Percentiles rank a stretch among this genome's conserved stretches.
These are phyloP conservation scores for Megastigmus dorsalis DNA, from an alignment of 2,888 invertebrate species.

Conservation along the genomic window DNA sequence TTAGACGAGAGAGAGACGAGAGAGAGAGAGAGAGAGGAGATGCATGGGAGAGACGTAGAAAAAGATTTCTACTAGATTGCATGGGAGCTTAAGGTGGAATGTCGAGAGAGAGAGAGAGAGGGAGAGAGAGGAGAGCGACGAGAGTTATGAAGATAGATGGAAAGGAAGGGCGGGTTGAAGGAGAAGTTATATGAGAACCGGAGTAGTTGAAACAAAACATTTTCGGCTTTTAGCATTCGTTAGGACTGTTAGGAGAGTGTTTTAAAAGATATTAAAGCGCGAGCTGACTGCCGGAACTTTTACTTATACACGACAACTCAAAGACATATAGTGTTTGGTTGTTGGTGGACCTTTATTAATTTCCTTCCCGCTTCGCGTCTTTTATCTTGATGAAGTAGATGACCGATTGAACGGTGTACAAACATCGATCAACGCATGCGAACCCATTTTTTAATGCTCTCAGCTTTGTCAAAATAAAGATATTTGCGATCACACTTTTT, in stretches of 20 bases:
- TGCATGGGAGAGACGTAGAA: not conserved
- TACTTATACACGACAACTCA: too few species aligned
- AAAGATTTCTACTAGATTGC: conserved; percentile 33
- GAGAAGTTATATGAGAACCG: not conserved
- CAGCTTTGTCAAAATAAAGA: too few species aligned
- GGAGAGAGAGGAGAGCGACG: not conserved
- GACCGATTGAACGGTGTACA: too few species aligned
- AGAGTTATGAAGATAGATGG: conserved; percentile 35
- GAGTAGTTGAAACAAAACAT: not conserved
- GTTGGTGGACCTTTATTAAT: too few species aligned
- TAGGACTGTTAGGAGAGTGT: not conserved
- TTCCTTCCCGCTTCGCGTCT: too few species aligned
- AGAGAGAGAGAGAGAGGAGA: conserved; percentile 26
- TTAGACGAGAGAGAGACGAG: not conserved
- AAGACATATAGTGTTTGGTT: too few species aligned
- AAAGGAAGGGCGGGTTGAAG: not conserved
- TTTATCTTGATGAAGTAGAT: not conserved
- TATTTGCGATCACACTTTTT: too few species aligned
- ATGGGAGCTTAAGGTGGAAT: not conserved
- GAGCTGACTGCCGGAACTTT: too few species aligned
- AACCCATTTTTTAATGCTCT: too few species aligned
- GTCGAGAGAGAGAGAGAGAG: not conserved
- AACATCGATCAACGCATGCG: too few species aligned
- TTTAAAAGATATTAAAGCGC: not conserved
- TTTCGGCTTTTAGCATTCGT: conserved; percentile 29